Evolutionary conservation across 2,797 vertebrate genomes (phyloP).

Genomic region (Crocidura indochinensis): DNA sequence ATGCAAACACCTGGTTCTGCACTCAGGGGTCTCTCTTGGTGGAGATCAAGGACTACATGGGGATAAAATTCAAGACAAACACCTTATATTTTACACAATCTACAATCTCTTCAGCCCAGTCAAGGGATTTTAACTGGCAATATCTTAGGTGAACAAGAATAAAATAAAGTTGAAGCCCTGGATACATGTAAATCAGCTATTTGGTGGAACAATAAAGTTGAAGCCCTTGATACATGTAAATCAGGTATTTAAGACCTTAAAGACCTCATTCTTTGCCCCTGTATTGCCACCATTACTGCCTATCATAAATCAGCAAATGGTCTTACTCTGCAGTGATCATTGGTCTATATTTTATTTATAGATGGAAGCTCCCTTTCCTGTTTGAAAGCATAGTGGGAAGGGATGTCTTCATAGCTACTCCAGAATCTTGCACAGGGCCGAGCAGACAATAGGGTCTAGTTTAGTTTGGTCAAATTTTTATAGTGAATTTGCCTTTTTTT

Average conservation of each 20-base stretch:
- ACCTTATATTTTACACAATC: too few species aligned
- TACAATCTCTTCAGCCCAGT: too few species aligned
- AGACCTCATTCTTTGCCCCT: not conserved
- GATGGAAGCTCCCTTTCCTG: not conserved
- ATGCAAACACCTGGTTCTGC: too few species aligned
- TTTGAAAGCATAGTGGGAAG: not conserved
- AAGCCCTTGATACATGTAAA: not conserved
- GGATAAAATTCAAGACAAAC: too few species aligned
- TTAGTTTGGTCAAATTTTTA: constrained; percentile 9
- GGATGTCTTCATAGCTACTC: not conserved
- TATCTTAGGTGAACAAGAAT: not conserved
- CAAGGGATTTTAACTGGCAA: not conserved
- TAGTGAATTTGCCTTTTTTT: too few species aligned
- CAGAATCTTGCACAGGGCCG: not conserved
- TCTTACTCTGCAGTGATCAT: not conserved
- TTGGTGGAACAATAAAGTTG: not conserved
- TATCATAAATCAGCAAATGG: not conserved
- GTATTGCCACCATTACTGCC: not conserved
- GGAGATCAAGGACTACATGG: too few species aligned
- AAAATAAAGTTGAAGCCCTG: not conserved
- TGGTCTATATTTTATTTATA: constrained; percentile 13
- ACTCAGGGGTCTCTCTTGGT: too few species aligned
- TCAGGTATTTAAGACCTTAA: constrained; percentile 5
- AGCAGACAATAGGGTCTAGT: not conserved
- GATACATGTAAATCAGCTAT: not conserved